These are phyloP conservation scores for Stenichneumon culpator DNA, from an alignment of 2,888 invertebrate species.

Conservation along the genomic window DNA sequence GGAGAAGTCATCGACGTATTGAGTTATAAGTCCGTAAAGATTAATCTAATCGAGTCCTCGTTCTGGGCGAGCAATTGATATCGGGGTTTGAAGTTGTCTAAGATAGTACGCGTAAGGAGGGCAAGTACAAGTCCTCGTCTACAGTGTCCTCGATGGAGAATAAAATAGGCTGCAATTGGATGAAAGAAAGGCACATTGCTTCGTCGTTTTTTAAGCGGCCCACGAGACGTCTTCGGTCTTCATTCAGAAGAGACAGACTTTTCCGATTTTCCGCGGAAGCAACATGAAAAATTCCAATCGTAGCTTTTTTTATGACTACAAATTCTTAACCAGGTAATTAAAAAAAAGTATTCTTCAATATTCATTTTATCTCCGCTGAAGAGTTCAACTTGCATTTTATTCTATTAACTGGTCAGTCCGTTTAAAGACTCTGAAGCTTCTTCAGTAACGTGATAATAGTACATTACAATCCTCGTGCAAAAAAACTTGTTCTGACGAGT, in stretches of 20 bases:
- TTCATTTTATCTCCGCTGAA: too few species aligned
- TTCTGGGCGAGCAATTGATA: constrained; percentile 19
- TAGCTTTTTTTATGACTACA: background rate
- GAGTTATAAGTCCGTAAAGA: constrained; percentile 5
- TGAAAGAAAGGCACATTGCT: background rate
- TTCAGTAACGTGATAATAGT: background rate
- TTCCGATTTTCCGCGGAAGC: background rate
- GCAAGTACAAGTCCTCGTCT: background rate
- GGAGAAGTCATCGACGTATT: background rate
- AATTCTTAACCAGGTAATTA: background rate
- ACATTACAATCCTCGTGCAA: too few species aligned
- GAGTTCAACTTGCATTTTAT: too few species aligned
- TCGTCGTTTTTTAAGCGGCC: background rate
- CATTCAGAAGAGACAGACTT: background rate
- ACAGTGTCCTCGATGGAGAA: constrained; percentile 4
- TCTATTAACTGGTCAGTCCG: background rate
- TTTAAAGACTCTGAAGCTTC: background rate
- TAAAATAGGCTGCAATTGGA: background rate
- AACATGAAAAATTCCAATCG: background rate
- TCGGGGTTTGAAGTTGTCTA: background rate
- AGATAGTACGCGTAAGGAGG: background rate
- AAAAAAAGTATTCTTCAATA: background rate
- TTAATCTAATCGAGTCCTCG: constrained; percentile 28
- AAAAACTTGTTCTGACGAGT: too few species aligned
- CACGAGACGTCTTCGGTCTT: background rate